A percentile compares a stretch with the other conserved stretches of the same genome.
Conservation (phyloP, 2,888 invertebrate species). For the Dusona sp. region DNA sequence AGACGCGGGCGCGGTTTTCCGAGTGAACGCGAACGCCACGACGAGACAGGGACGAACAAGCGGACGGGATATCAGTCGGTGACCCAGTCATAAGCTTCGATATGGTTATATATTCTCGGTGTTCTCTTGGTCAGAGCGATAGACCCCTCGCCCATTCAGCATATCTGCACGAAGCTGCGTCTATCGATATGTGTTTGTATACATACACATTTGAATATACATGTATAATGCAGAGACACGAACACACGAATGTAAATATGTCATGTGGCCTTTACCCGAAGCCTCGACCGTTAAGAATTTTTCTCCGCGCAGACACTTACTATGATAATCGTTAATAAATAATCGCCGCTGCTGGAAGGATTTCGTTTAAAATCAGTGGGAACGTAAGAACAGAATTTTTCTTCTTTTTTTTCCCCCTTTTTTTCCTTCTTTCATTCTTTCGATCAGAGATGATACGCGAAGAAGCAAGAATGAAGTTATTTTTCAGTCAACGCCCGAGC, state of each 20-base stretch:
- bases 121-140: constrained; percentile 70
- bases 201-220: background rate
- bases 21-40: constrained; percentile 70
- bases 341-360: background rate
- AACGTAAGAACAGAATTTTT: constrained; percentile 27
- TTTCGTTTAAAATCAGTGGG: constrained; percentile 17
- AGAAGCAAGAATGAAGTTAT: constrained; percentile 17
- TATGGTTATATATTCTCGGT: constrained; percentile 66
- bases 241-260: constrained; percentile 67
- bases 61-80: constrained; percentile 78
- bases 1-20: constrained; percentile 37
- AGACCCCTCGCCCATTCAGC: constrained; percentile 53
- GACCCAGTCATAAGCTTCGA: constrained; percentile 76
- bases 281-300: constrained; percentile 55
- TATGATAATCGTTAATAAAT: constrained; percentile 49
- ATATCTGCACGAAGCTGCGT: constrained; percentile 57
- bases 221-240: constrained; percentile 57
- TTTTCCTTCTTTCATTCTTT: constrained; percentile 1
- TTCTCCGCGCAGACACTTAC: constrained; percentile 51
- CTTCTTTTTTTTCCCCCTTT: background rate
- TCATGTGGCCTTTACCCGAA: constrained; percentile 55
- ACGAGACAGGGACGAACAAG: constrained; percentile 44
- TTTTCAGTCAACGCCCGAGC: constrained; percentile 3
- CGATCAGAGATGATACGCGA: background rate
- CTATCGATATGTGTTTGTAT: background rate